A percentile compares a stretch with the other conserved stretches of the same genome.
Evolutionary conservation across 2,797 vertebrate species (phyloP).

Genomic region (Gallinago stenura): DNA sequence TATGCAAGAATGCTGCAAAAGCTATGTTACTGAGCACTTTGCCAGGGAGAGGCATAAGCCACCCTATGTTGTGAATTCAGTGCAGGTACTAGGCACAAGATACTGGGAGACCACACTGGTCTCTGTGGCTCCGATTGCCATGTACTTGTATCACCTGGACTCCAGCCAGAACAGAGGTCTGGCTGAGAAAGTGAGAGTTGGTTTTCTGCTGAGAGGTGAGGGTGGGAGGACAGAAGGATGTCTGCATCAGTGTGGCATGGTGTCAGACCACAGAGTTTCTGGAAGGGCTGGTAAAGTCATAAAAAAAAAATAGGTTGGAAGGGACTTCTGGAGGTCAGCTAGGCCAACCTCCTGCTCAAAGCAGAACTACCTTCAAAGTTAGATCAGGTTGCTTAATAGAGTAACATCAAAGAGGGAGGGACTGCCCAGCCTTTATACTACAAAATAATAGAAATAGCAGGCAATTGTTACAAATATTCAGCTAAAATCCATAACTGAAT

Average conservation of each 20-base stretch:
- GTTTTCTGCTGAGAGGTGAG: background rate
- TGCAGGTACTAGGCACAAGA: background rate
- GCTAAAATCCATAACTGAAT: background rate
- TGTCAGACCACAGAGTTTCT: background rate
- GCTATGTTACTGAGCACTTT: background rate
- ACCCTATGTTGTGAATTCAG: background rate
- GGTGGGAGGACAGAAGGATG: background rate
- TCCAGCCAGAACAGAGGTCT: background rate
- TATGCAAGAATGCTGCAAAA: background rate
- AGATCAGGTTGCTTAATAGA: background rate
- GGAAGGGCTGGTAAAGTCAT: background rate
- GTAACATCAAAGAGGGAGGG: background rate
- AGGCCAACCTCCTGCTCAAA: conserved; percentile 6
- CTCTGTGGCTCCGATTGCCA: background rate
- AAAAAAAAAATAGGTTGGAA: background rate
- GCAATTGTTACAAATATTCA: background rate
- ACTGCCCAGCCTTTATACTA: background rate
- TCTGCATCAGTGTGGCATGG: background rate
- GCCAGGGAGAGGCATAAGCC: background rate
- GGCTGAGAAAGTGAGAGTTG: background rate
- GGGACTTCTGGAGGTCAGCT: background rate
- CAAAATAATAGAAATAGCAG: conserved; percentile 26
- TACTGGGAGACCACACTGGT: accelerated
- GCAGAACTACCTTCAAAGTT: background rate
- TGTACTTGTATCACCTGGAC: accelerated